These are phyloP conservation scores for Bujurquina vittata DNA, from an alignment of 2,113 vertebrate species.

Conservation along the genomic window DNA sequence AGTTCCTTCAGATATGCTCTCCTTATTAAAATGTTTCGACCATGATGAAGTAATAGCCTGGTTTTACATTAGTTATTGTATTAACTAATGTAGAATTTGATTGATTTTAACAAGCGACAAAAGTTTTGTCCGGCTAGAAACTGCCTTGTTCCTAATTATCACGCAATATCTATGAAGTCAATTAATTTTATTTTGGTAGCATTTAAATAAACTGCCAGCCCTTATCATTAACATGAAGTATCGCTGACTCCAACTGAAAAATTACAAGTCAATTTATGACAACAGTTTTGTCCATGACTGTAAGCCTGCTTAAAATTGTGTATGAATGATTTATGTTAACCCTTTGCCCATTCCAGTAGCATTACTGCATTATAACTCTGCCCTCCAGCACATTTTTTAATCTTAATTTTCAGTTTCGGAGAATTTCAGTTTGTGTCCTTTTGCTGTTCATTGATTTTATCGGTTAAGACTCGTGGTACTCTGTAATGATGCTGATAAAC, in stretches of 20 bases:
- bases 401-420: slow-evolving; percentile 61
- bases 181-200: neutral
- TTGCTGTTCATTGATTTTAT: slow-evolving; percentile 49
- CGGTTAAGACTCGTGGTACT: slow-evolving; percentile 31
- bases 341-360: neutral
- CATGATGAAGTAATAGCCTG: neutral
- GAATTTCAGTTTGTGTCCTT: slow-evolving; percentile 42
- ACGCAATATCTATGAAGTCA: neutral
- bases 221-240: neutral
- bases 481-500: slow-evolving; percentile 54
- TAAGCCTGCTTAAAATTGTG: slow-evolving; percentile 20
- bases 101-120: neutral
- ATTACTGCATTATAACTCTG: slow-evolving; percentile 25
- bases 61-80: neutral
- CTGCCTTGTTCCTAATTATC: neutral
- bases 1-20: neutral
- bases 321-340: slow-evolving; percentile 36
- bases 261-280: neutral
- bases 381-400: slow-evolving; percentile 27
- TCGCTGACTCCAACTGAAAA: too few species aligned
- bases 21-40: too few species aligned
- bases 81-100: neutral
- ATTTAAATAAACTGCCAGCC: neutral
- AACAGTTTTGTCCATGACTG: too few species aligned
- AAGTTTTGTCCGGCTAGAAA: neutral